Evolutionary conservation across 2,888 invertebrate genomes (phyloP).

Genomic region (Dendrolimus pini): DNA sequence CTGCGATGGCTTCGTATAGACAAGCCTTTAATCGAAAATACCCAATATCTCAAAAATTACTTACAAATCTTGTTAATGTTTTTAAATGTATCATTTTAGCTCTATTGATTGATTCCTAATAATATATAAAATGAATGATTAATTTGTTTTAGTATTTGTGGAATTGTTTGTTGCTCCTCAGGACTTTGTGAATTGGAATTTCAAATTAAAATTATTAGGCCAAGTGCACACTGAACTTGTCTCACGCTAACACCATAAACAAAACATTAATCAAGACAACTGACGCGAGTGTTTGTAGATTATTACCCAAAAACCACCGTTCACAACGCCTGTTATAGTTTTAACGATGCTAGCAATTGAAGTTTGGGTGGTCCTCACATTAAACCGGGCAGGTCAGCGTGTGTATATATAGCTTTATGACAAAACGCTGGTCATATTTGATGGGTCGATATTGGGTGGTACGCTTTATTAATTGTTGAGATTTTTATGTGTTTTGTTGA

Average conservation of each 20-base stretch:
- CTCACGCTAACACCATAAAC: slow-evolving; percentile 14
- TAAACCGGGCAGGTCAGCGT: slow-evolving; percentile 31
- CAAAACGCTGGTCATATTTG: background rate
- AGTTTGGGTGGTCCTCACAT: slow-evolving; percentile 51
- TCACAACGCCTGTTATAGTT: slow-evolving; percentile 25
- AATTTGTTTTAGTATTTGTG: too few relatives aligned
- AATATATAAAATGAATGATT: too few relatives aligned
- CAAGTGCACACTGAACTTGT: slow-evolving; percentile 1
- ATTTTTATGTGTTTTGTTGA: background rate
- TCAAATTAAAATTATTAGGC: background rate
- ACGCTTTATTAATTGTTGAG: background rate
- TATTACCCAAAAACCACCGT: slow-evolving; percentile 27
- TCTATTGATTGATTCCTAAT: too few relatives aligned
- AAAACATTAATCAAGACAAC: slow-evolving; percentile 16
- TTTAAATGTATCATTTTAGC: too few relatives aligned
- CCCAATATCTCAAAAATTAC: too few relatives aligned
- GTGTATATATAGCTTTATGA: slow-evolving; percentile 42
- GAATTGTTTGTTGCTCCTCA: background rate
- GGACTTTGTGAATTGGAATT: too few relatives aligned
- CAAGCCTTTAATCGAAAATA: too few relatives aligned
- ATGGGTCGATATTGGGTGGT: background rate
- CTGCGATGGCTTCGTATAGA: slow-evolving; percentile 3
- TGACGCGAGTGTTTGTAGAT: slow-evolving; percentile 20
- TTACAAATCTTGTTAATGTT: too few relatives aligned
- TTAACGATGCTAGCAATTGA: slow-evolving; percentile 51